Percentiles rank a stretch among this genome's conserved stretches.
phyloP scores from a whole-genome alignment of 2,797 vertebrate species.

The Sebastiscus tertius region DNA sequence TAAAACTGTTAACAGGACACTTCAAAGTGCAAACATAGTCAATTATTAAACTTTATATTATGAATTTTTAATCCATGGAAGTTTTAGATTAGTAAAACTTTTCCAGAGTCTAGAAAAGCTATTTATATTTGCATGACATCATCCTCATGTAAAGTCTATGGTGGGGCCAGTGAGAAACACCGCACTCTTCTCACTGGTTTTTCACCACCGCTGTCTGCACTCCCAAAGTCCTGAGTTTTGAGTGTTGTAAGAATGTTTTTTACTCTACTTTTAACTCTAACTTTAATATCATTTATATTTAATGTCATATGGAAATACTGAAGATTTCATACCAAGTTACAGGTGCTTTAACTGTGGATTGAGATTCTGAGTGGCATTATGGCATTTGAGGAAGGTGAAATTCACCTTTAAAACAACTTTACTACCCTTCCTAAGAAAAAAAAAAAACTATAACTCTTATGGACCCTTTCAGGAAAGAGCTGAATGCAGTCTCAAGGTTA shows the following conservation, averaged over 20 bases:
- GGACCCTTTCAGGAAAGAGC: background rate
- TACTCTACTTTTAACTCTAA: background rate
- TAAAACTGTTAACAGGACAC: background rate
- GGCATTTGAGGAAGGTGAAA: background rate
- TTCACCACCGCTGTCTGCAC: background rate
- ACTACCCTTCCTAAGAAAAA: background rate
- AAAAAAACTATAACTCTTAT: background rate
- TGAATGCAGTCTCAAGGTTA: conserved; percentile 26
- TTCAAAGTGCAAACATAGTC: background rate
- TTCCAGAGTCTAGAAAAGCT: background rate
- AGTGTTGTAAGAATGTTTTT: background rate
- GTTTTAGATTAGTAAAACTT: no score
- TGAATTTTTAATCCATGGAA: background rate
- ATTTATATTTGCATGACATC: background rate
- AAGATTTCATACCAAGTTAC: background rate
- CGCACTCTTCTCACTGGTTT: background rate
- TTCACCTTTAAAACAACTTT: background rate
- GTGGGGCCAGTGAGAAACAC: background rate
- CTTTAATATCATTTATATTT: background rate
- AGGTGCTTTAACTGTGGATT: background rate
- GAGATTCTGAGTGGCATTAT: background rate
- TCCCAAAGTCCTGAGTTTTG: background rate
- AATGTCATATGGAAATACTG: background rate
- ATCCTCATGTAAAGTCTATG: background rate
- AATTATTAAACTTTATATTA: background rate